Base-by-base conservation (phyloP, 1,140 invertebrate genomes). In the Hylaeus volcanicus region DNA sequence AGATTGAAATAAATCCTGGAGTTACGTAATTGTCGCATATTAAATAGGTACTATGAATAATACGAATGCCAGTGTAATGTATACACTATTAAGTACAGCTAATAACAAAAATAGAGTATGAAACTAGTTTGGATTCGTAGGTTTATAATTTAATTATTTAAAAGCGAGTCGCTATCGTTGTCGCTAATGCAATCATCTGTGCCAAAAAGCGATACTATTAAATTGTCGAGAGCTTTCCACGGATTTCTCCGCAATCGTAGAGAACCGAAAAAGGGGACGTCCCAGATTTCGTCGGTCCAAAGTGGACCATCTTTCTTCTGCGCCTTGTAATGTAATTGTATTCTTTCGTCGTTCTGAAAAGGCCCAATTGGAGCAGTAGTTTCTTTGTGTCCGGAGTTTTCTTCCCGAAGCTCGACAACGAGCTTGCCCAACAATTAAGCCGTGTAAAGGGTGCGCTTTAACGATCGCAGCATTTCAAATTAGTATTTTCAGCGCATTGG, bases 271-370 rank as follows among this genome's bases (percentile, higher is more conserved):
- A 5, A 53, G 1, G 11, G 63, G 56, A 45, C n/a, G 61, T 75
- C 51, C 63, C n/a, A 6, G 48, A 51, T 65, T 74, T 55, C 3
- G 14, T 48, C 14, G 48, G 26, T 43, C 8, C 51, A 39, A 55
- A 60, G 15, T n/a, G 61, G 12, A 12, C 41, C 48, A 55, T 63
- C 51, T 74, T 74, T 43, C 56, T 43, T 43, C 14, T 11, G 48
- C 48, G n/a, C n/a, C 39, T 60, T 73, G 48, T 74, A 74, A 75
- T 48, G 43, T 26, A 69, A 77, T 70, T 69, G 55, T 77, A 70
- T 70, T 61, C 41, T 65, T 75, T 60, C 51, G 26, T 76, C 48
- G 56, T 76, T 11, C 51, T 39, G 56, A n/a, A 5, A 70, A 61
- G 4, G 41, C 12, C 26, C 75, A 70, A 77, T 39, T 70, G 15